Percentiles rank a stretch among this genome's conserved stretches.
These are phyloP conservation scores for Calliphora vicina DNA, from an alignment of 1,140 invertebrate species.

Conservation along the genomic window DNA sequence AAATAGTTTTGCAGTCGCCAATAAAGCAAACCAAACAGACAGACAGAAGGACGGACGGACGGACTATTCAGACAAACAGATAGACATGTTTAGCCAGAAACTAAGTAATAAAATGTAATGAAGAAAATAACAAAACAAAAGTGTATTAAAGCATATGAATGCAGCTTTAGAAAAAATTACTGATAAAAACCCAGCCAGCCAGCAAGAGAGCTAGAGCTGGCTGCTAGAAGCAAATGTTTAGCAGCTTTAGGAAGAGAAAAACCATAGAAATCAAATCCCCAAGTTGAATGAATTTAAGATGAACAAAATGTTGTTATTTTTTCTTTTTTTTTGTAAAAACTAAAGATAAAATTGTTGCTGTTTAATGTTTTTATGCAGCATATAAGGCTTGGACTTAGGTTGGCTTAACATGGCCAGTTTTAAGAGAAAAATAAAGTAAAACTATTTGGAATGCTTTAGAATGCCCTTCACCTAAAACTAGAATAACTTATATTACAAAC, in stretches of 20 bases:
- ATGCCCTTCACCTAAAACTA: too few relatives aligned
- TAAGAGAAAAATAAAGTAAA: too few relatives aligned
- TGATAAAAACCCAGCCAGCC: background rate
- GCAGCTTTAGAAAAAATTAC: background rate
- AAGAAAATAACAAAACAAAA: background rate
- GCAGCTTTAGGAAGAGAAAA: background rate
- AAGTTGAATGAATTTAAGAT: background rate
- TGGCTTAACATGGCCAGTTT: background rate
- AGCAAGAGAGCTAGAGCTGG: background rate
- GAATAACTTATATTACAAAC: too few relatives aligned
- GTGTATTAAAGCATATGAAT: background rate
- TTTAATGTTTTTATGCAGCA: background rate
- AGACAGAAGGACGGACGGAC: background rate
- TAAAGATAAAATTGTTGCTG: background rate
- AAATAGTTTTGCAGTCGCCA: too few relatives aligned
- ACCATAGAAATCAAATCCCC: background rate
- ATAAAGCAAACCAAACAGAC: too few relatives aligned
- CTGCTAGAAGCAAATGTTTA: background rate
- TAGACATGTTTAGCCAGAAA: background rate
- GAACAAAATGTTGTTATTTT: background rate
- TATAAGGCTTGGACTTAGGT: background rate
- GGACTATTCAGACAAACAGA: background rate
- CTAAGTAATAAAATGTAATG: background rate
- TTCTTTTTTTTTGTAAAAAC: too few relatives aligned
- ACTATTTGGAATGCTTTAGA: too few relatives aligned